A percentile compares a stretch with the other conserved stretches of the same genome.
Evolutionary conservation across 2,888 invertebrate species (phyloP).

Genomic region (Zhengitettix transpicula): DNA sequence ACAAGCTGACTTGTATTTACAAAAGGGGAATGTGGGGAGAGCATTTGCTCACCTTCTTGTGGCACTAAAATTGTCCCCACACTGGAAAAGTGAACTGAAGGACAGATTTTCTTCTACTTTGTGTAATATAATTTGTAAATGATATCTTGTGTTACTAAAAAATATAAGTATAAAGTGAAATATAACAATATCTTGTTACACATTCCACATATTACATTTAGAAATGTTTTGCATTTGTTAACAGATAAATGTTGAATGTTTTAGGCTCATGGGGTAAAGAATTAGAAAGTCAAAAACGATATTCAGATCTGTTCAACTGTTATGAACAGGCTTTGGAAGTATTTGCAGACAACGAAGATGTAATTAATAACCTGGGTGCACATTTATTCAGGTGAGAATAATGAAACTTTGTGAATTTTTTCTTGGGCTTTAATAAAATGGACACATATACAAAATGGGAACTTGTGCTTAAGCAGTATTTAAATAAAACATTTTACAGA

Average conservation of each 20-base stretch:
- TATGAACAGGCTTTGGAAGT: slow-evolving; percentile 28
- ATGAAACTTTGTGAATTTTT: neutral
- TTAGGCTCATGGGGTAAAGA: slow-evolving; percentile 17
- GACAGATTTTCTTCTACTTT: slow-evolving; percentile 17
- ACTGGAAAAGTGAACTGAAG: slow-evolving; percentile 15
- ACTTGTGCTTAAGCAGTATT: neutral
- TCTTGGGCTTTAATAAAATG: neutral
- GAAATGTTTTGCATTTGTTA: too few relatives aligned
- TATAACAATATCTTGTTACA: too few relatives aligned
- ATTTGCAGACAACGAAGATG: slow-evolving; percentile 29
- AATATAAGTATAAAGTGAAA: neutral
- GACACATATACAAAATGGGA: neutral
- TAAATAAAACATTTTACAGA: slow-evolving; percentile 4
- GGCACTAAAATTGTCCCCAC: slow-evolving; percentile 18
- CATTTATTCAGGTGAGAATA: slow-evolving; percentile 31
- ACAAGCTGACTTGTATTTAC: slow-evolving; percentile 18
- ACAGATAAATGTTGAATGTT: neutral
- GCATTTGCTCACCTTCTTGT: slow-evolving; percentile 23
- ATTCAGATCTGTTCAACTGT: slow-evolving; percentile 24
- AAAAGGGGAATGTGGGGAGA: slow-evolving; percentile 17
- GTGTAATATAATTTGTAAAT: slow-evolving; percentile 9
- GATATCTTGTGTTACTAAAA: neutral
- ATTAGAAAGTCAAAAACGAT: slow-evolving; percentile 20
- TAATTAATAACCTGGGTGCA: slow-evolving; percentile 32
- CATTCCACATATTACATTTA: too few relatives aligned